A percentile compares a stretch with the other conserved stretches of the same genome.
Evolutionary conservation across 2,888 invertebrate genomes (phyloP).

Genomic region (Eristalis arbustorum): DNA sequence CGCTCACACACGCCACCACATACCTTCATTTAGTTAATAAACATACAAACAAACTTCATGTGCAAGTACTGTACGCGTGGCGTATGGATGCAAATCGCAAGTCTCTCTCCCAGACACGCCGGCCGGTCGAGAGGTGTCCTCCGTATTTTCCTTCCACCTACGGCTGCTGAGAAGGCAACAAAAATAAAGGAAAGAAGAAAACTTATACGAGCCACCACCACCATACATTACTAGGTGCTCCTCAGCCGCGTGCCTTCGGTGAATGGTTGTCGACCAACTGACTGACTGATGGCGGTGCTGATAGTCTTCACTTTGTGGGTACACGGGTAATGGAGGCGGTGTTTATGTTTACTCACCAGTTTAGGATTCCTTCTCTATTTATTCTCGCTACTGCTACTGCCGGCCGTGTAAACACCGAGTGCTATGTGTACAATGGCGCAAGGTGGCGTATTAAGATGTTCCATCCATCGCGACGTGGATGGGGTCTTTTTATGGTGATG

Average conservation of each 20-base stretch:
- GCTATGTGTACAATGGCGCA: constrained; percentile 51
- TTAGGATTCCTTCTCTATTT: constrained; percentile 63
- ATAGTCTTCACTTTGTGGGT: constrained; percentile 52
- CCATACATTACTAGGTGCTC: constrained; percentile 28
- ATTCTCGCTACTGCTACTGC: constrained; percentile 56
- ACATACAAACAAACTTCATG: background rate
- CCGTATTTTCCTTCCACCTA: constrained; percentile 47
- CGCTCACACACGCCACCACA: background rate
- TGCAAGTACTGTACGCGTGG: constrained; percentile 27
- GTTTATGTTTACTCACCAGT: constrained; percentile 62
- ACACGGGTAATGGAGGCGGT: constrained; percentile 57
- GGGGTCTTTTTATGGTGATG: constrained; percentile 44
- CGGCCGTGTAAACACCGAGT: constrained; percentile 49
- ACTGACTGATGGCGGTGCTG: constrained; percentile 58
- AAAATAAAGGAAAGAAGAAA: constrained; percentile 12
- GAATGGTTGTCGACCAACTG: constrained; percentile 49
- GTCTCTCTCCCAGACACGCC: constrained; percentile 33
- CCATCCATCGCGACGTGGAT: constrained; percentile 8
- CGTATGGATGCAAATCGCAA: constrained; percentile 59
- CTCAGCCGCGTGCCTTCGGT: constrained; percentile 5
- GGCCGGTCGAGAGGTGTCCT: constrained; percentile 51
- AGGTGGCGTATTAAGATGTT: constrained; percentile 62
- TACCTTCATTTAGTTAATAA: background rate
- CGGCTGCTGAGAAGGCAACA: constrained; percentile 12
- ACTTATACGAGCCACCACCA: background rate